Evolutionary conservation across 2,888 invertebrate genomes (phyloP).

Genomic region (Lasius platythorax): DNA sequence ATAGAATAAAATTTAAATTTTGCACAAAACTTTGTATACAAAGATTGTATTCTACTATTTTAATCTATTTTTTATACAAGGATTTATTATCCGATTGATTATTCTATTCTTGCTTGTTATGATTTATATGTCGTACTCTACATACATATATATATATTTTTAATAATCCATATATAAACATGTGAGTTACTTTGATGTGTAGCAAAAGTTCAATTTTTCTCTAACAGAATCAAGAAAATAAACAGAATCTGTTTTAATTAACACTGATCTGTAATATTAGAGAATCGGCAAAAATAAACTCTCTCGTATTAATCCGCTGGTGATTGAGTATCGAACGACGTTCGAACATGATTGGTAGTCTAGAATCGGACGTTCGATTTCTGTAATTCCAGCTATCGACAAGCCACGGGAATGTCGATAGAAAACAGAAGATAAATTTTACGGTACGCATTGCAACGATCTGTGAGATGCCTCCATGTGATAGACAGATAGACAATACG

Average conservation of each 20-base stretch:
- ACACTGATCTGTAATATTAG: background rate
- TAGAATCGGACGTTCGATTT: slow-evolving; percentile 19
- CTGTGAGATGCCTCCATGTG: slow-evolving; percentile 31
- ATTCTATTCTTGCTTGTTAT: background rate
- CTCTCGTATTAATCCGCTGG: slow-evolving; percentile 5
- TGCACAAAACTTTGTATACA: no score
- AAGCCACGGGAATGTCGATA: background rate
- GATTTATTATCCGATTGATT: background rate
- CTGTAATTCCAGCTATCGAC: slow-evolving; percentile 33
- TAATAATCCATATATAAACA: background rate
- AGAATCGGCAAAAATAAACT: background rate
- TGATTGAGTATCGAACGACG: slow-evolving; percentile 10
- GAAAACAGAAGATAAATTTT: slow-evolving; percentile 38
- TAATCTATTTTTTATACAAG: background rate
- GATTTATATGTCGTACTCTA: no score
- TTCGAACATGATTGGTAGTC: background rate
- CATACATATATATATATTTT: background rate
- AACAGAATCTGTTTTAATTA: slow-evolving; percentile 10
- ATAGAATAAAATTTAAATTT: no score
- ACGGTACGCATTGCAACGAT: slow-evolving; percentile 18
- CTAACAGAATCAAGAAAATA: background rate
- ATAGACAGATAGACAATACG: slow-evolving; percentile 45
- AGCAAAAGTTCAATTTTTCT: background rate
- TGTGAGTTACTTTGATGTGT: background rate
- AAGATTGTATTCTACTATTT: no score